Evolutionary conservation across 2,113 vertebrate genomes (phyloP).

Genomic region (Gulo gulo): DNA sequence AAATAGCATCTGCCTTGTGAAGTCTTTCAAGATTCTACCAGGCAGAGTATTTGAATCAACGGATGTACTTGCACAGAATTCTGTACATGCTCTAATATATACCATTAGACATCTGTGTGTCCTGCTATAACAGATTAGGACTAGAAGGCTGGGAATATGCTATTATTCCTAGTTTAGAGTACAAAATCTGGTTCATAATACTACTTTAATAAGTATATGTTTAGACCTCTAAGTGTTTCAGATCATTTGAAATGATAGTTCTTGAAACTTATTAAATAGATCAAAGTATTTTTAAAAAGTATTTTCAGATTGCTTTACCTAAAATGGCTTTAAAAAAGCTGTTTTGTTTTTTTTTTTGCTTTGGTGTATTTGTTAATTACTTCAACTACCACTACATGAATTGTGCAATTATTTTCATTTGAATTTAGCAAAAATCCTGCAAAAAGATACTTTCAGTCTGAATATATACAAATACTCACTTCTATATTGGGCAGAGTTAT

Average conservation of each 20-base stretch:
- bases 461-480: constrained; percentile 83
- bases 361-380: background rate
- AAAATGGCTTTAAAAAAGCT: background rate
- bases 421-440: constrained; percentile 3
- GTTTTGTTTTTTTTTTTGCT: background rate
- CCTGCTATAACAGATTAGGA: background rate
- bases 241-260: background rate
- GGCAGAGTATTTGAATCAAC: background rate
- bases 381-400: background rate
- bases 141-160: background rate
- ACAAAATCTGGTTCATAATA: background rate
- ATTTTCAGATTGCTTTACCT: background rate
- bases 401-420: constrained; percentile 7
- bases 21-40: background rate
- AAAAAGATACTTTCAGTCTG: background rate
- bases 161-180: background rate
- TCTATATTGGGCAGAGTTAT: constrained; percentile 98
- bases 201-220: constrained; percentile 27
- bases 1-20: background rate
- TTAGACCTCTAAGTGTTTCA: constrained; percentile 5
- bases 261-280: constrained; percentile 13
- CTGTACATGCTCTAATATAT: background rate
- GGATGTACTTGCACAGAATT: background rate
- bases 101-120: background rate
- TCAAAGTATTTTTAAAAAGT: background rate